Percentiles rank a stretch among this genome's conserved stretches.
Evolutionary conservation across 2,113 vertebrate species (phyloP).

Genomic region (Arvicanthis niloticus): DNA sequence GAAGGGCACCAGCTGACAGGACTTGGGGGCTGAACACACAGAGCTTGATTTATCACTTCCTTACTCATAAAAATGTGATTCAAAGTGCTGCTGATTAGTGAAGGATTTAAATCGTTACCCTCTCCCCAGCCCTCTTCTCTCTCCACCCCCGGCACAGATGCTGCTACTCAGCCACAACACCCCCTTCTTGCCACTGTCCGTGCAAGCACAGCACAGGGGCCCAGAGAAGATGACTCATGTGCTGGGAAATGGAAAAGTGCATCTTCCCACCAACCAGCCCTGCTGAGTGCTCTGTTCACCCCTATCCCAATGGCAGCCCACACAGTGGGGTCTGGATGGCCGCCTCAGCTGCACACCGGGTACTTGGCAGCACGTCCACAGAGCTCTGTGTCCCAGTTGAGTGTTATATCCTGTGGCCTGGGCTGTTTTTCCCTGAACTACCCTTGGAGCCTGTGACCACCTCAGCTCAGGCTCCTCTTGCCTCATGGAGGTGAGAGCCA

Average conservation of each 20-base stretch:
- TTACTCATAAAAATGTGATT: constrained; percentile 85
- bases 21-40: constrained; percentile 76
- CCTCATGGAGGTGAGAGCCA: constrained; percentile 31
- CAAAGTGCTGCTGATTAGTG: constrained; percentile 82
- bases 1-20: constrained; percentile 76
- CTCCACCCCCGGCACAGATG: constrained; percentile 77
- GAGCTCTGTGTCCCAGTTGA: constrained; percentile 76
- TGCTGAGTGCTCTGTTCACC: constrained; percentile 79
- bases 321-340: constrained; percentile 80
- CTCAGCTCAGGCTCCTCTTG: constrained; percentile 54
- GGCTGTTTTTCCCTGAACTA: constrained; percentile 71
- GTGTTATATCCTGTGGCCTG: constrained; percentile 71
- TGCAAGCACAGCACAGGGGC: constrained; percentile 82
- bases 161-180: constrained; percentile 83
- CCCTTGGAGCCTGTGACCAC: constrained; percentile 69
- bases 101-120: constrained; percentile 80
- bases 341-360: constrained; percentile 78
- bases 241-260: constrained; percentile 87
- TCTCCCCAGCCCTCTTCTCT: constrained; percentile 75
- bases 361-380: constrained; percentile 71
- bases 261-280: constrained; percentile 86
- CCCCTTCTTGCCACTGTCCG: constrained; percentile 82
- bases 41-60: constrained; percentile 82
- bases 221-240: constrained; percentile 86
- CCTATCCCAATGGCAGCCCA: constrained; percentile 86